A percentile compares a stretch with the other conserved stretches of the same genome.
Evolutionary conservation across 2,113 vertebrate species (phyloP).

Genomic region (Calidris pugnax): DNA sequence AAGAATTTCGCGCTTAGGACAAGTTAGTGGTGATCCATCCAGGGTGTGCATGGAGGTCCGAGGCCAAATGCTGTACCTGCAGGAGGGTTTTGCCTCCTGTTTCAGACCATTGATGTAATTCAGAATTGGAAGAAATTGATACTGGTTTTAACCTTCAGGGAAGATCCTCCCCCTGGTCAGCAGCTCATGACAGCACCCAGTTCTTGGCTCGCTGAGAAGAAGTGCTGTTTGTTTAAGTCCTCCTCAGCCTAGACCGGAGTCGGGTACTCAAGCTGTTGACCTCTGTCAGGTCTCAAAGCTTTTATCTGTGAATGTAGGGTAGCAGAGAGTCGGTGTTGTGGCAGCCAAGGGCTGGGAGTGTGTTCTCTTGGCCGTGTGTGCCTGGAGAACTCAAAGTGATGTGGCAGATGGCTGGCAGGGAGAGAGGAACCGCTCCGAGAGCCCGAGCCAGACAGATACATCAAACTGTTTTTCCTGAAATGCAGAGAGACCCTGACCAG

Average conservation of each 20-base stretch:
- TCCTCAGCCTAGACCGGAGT: background rate
- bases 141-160: background rate
- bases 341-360: background rate
- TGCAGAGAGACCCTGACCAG: background rate
- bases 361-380: background rate
- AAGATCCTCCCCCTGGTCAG: background rate
- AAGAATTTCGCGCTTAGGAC: too few species aligned
- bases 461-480: constrained; percentile 32
- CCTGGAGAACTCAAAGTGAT: background rate
- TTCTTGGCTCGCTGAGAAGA: background rate
- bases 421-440: background rate
- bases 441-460: constrained; percentile 2
- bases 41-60: background rate
- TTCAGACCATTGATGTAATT: background rate
- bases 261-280: background rate
- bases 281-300: background rate
- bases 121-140: background rate
- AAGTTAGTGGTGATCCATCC: too few species aligned
- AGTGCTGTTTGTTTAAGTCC: background rate
- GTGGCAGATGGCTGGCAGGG: constrained; percentile 58
- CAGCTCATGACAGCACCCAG: background rate
- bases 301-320: background rate
- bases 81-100: background rate
- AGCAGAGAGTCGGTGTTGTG: background rate
- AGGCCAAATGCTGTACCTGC: background rate